Conservation (phyloP, 2,888 invertebrate genomes). For the Cryptops parisi region DNA sequence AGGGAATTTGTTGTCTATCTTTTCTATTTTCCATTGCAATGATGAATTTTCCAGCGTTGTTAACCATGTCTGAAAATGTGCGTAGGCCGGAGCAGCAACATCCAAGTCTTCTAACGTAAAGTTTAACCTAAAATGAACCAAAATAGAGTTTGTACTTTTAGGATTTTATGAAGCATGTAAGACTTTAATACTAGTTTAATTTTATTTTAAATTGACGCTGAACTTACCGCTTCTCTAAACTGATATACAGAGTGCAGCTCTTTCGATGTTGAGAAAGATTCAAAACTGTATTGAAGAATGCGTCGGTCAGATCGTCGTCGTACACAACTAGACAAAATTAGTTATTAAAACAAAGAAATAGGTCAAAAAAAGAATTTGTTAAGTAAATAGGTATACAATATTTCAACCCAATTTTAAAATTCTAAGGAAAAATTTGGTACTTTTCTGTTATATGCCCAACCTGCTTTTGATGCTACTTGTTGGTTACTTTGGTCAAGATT, state of each 20-base stretch:
- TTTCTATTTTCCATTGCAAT: background rate
- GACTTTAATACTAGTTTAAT: no score
- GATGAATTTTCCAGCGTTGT: background rate
- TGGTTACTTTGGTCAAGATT: no score
- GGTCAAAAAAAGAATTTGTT: background rate
- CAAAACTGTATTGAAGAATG: constrained; percentile 1
- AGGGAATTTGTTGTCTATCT: background rate
- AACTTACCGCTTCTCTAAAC: constrained; percentile 8
- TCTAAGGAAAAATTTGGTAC: no score
- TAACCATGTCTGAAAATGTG: background rate
- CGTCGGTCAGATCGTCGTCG: constrained; percentile 4
- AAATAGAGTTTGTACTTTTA: no score
- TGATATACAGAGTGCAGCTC: background rate
- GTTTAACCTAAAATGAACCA: constrained; percentile 1
- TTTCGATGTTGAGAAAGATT: background rate
- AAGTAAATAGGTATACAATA: no score
- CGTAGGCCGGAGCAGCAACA: constrained; percentile 1
- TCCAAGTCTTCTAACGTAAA: background rate
- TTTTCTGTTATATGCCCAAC: no score
- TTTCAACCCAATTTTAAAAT: no score
- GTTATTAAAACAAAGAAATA: background rate
- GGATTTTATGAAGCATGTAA: no score
- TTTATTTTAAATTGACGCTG: no score
- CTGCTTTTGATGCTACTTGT: no score
- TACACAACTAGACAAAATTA: constrained; percentile 2